Conservation (phyloP, 2,888 invertebrate species). For the Coronaproctus castanopsis region DNA sequence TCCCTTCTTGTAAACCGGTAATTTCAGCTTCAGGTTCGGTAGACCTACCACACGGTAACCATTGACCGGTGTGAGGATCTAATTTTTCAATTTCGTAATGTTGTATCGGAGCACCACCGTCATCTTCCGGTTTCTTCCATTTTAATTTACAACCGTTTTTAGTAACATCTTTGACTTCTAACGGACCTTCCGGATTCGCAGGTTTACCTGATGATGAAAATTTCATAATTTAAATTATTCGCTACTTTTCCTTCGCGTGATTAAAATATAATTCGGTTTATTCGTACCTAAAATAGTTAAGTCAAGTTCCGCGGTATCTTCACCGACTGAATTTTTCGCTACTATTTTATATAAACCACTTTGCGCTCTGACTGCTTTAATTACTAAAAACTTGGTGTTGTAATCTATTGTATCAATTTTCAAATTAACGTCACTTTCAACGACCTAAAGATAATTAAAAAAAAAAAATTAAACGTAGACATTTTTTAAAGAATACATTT, state of each 20-base stretch:
- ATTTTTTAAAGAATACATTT: too few relatives aligned
- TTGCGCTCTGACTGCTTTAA: constrained; percentile 57
- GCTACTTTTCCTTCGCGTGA: too few relatives aligned
- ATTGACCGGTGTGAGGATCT: constrained; percentile 75
- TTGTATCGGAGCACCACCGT: constrained; percentile 83
- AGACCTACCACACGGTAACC: constrained; percentile 78
- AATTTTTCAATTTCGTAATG: constrained; percentile 91
- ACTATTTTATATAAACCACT: constrained; percentile 74
- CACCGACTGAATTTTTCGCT: constrained; percentile 80
- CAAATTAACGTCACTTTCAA: constrained; percentile 24
- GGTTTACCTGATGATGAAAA: constrained; percentile 23
- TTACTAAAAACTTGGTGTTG: constrained; percentile 71
- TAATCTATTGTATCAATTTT: constrained; percentile 70
- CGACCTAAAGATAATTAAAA: not conserved
- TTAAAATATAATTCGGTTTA: too few relatives aligned
- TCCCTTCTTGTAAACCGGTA: constrained; percentile 72
- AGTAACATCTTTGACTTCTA: constrained; percentile 70
- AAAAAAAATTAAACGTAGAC: too few relatives aligned
- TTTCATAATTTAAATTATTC: constrained; percentile 3
- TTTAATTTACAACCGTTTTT: constrained; percentile 78
- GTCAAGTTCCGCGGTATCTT: constrained; percentile 76
- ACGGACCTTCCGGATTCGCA: constrained; percentile 44
- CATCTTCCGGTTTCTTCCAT: constrained; percentile 88
- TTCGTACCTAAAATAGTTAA: constrained; percentile 49
- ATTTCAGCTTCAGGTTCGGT: constrained; percentile 67